A percentile compares a stretch with the other conserved stretches of the same genome.
These are phyloP conservation scores for Metopolophium dirhodum DNA, from an alignment of 1,140 invertebrate species.

Conservation along the genomic window DNA sequence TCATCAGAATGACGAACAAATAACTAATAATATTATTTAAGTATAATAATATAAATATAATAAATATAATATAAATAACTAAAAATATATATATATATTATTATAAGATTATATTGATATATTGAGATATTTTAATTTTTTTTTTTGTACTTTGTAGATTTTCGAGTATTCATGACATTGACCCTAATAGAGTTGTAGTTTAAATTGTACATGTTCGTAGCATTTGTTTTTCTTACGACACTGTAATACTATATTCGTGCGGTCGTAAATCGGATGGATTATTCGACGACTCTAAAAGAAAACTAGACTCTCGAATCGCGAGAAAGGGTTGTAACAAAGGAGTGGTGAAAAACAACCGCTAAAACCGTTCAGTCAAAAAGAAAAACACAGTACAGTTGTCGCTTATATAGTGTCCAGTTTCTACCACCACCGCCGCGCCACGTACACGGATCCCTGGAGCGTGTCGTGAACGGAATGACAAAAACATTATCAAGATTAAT, in stretches of 20 bases:
- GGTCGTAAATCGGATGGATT: background rate
- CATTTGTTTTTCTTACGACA: background rate
- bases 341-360: background rate
- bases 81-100: too few relatives aligned
- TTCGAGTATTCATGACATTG: too few relatives aligned
- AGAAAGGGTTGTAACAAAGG: background rate
- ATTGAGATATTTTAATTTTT: too few relatives aligned
- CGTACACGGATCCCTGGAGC: background rate
- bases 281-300: background rate
- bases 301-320: background rate
- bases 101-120: too few relatives aligned
- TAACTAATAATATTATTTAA: too few relatives aligned
- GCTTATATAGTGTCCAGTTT: slow-evolving; percentile 21
- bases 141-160: too few relatives aligned
- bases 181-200: background rate
- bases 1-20: background rate
- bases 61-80: too few relatives aligned
- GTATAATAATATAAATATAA: too few relatives aligned
- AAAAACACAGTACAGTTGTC: background rate
- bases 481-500: slow-evolving; percentile 47
- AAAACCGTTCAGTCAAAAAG: slow-evolving; percentile 28
- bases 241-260: too few relatives aligned
- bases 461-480: slow-evolving; percentile 24
- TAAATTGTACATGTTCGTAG: background rate
- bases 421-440: background rate